Conservation (phyloP, 2,113 vertebrate species). For the Vanacampus margaritifer region DNA sequence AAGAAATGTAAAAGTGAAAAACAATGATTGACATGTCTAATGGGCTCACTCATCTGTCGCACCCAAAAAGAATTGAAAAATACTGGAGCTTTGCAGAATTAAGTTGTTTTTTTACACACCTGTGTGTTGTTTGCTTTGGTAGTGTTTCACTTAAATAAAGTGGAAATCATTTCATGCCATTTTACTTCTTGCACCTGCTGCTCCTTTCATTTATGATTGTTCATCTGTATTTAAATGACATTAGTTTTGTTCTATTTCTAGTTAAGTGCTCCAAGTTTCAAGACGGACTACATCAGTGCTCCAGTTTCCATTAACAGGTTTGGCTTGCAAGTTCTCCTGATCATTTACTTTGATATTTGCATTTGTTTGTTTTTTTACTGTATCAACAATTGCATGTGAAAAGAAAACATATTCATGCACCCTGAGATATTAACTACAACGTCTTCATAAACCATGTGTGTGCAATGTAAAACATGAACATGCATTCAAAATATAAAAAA, state of each 20-base stretch:
- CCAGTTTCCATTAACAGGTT: background rate
- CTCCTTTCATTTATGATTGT: background rate
- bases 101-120: background rate
- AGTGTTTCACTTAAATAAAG: background rate
- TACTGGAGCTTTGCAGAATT: background rate
- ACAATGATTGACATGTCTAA: background rate
- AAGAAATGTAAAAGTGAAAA: background rate
- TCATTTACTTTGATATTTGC: too few species aligned
- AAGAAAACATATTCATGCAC: background rate
- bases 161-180: background rate
- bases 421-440: background rate
- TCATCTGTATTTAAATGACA: background rate
- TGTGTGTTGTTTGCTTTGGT: background rate
- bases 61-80: background rate
- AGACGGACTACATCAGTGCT: background rate
- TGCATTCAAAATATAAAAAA: too few species aligned
- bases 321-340: too few species aligned
- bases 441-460: background rate
- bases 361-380: background rate
- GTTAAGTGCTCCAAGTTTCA: background rate
- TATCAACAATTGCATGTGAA: background rate
- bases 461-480: background rate
- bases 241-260: background rate
- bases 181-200: conserved; percentile 2
- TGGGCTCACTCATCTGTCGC: background rate